Base-by-base conservation (phyloP, 2,797 vertebrate genomes). In the Gadopsis marmoratus region DNA sequence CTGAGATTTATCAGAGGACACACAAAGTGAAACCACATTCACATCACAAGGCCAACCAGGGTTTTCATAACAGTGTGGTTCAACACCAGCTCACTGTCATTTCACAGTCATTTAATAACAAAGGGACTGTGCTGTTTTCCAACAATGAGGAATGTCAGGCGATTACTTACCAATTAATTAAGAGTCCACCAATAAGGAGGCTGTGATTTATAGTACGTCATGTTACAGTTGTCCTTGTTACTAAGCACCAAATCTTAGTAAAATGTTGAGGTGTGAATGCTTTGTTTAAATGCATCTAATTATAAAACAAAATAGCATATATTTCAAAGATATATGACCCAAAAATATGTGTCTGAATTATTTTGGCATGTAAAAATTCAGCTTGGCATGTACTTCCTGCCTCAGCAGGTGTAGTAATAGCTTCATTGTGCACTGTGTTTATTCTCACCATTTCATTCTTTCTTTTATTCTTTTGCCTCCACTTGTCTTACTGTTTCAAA, bases 1-100 rank as follows among this genome's bases (percentile, higher is more conserved):
- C 84, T 89, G 78, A 89, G 86, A 90, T 87, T 85, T 65, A 85
- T 75, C 80, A 81, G 79, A 82, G 67, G 70, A 80, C 74, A 73
- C n/a, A 19, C 58, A 13, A 53, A 74, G 41, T 12, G 23, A 85
- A 87, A 89, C 71, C 88, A 71, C 84, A 83, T 65, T 78, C 64
- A 55, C 67, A 78, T 74, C 82, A 86, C 70, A 84, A 85, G 76
- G 62, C 72, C 17, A 14, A 74, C 37, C 74, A 41, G 31, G 62
- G 43, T 77, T 72, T 84, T 80, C 62, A 74, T 37, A 83, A 81
- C 70, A 79, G 60, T 51, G 1, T 14, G 48, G 41, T 72, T 69
- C 21, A 33, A 53, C 66, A 61, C 21, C 54, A 53, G 21, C 82
- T 78, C 71, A 78, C 67, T 48, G 31, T 65, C 9, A 50, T 75